Evolutionary conservation across 2,888 invertebrate genomes (phyloP).

Genomic region (Idaea dimidiata): DNA sequence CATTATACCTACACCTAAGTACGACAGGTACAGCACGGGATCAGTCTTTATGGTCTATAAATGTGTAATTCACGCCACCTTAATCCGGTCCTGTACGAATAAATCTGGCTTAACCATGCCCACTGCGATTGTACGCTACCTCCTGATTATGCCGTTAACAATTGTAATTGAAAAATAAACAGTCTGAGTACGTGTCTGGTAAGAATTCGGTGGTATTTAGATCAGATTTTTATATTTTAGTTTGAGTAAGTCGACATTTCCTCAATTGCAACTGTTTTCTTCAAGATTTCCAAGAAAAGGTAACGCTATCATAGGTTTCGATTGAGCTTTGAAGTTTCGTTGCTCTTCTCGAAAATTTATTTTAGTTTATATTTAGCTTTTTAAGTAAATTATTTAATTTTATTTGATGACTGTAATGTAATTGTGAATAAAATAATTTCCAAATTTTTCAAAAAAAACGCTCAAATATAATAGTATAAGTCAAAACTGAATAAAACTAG

Average conservation of each 20-base stretch:
- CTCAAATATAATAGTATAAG: too few relatives aligned
- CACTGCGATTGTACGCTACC: slow-evolving; percentile 70
- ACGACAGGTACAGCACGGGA: slow-evolving; percentile 71
- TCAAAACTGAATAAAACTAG: too few relatives aligned
- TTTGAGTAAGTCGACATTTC: background rate
- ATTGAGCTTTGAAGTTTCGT: too few relatives aligned
- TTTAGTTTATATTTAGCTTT: too few relatives aligned
- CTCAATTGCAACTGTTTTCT: background rate
- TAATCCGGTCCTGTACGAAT: slow-evolving; percentile 75
- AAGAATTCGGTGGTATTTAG: slow-evolving; percentile 12
- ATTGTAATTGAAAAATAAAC: slow-evolving; percentile 79
- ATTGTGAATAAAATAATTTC: too few relatives aligned
- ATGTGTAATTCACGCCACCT: slow-evolving; percentile 80
- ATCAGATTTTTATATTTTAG: background rate
- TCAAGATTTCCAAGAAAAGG: too few relatives aligned
- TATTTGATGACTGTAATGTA: too few relatives aligned
- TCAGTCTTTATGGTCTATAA: slow-evolving; percentile 81
- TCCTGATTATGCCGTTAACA: slow-evolving; percentile 78
- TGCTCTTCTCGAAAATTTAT: too few relatives aligned
- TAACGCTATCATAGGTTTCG: too few relatives aligned
- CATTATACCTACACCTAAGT: slow-evolving; percentile 69
- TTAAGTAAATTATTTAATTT: too few relatives aligned
- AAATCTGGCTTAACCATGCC: slow-evolving; percentile 77
- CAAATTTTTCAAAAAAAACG: too few relatives aligned
- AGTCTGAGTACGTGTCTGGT: slow-evolving; percentile 27